phyloP scores from a whole-genome alignment of 2,888 invertebrate species.

The Micropterix aruncella region DNA sequence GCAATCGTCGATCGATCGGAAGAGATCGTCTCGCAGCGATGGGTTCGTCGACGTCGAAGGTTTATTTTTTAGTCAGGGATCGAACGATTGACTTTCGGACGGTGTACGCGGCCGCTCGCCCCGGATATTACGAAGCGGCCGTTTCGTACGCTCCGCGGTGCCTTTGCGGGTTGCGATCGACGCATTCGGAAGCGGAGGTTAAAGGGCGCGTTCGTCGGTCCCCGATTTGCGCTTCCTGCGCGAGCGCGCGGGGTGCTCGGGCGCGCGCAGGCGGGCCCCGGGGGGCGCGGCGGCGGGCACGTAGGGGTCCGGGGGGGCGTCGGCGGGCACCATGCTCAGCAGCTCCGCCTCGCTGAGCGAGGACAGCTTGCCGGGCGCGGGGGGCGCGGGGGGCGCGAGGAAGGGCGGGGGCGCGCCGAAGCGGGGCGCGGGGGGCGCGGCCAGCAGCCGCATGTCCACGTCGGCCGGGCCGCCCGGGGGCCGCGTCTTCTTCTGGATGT shows the following conservation, averaged over 20 bases:
- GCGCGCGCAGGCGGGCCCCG: neutral
- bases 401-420: constrained; percentile 3
- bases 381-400: neutral
- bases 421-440: constrained; percentile 9
- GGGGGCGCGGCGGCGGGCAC: neutral
- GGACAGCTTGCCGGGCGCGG: constrained; percentile 20
- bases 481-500: constrained; percentile 48
- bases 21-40: too few species aligned
- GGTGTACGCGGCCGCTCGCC: too few species aligned
- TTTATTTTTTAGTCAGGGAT: too few species aligned
- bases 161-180: too few species aligned
- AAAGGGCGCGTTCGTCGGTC: neutral
- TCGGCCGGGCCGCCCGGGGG: constrained; percentile 17
- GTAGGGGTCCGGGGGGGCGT: constrained; percentile 9
- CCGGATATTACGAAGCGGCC: too few species aligned
- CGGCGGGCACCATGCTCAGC: constrained; percentile 29
- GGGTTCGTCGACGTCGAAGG: too few species aligned
- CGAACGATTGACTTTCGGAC: too few species aligned
- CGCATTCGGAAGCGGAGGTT: neutral
- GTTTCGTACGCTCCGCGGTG: too few species aligned
- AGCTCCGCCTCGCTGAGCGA: constrained; percentile 30
- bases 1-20: too few species aligned
- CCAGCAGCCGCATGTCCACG: constrained; percentile 29
- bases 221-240: constrained; percentile 1
- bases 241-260: constrained; percentile 3